Evolutionary conservation across 2,797 vertebrate species (phyloP), one percentile per base, ranked within the genome.

Genomic region (Pelobates cultripes): DNA sequence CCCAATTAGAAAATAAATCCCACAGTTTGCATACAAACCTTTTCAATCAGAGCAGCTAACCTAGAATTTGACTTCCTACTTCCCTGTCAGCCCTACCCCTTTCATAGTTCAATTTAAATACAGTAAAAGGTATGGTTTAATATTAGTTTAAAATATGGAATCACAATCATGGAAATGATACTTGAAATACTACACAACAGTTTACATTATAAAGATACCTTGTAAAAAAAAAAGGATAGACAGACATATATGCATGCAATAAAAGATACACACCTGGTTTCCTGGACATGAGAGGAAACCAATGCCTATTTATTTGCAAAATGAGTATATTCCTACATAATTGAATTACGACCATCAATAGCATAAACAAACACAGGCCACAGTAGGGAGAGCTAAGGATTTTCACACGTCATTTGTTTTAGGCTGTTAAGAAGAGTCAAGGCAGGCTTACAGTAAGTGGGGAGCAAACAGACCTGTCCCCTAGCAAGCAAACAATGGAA

Each of bases 271-370:
- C 55, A 86, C 85, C 86, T 82, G 43, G 1, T 53, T 73, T 67
- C 42, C 73, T 85, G 10, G 40, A 43, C 15, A 12, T 45, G 28
- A 28, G 84, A 88, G 88, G 89, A 92, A 90, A 89, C 86, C 92
- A 86, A 83, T 51, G 78, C 83, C 85, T 70, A 90, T 87, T 91
- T 83, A 89, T 90, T 88, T 89, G 90, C 89, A 91, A 93, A 94
- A 86, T 85, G 85, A 53, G 83, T 79, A 78, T 83, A 88, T 90
- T 88, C 85, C 84, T 14, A 88, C 3, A 85, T 90, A 93, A 91
- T 91, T 90, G 87, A 89, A 90, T 87, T 85, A 86, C 85, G n/a
- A 71, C 83, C 77, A 88, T 42, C 79, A 80, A 60, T 85, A 79
- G 86, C 90, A 88, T 86, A 86, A 88, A 83, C 85, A 89, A 91